Evolutionary conservation across 2,113 vertebrate species (phyloP), one percentile per base, ranked within the genome.

Genomic region (Solenodon paradoxus): DNA sequence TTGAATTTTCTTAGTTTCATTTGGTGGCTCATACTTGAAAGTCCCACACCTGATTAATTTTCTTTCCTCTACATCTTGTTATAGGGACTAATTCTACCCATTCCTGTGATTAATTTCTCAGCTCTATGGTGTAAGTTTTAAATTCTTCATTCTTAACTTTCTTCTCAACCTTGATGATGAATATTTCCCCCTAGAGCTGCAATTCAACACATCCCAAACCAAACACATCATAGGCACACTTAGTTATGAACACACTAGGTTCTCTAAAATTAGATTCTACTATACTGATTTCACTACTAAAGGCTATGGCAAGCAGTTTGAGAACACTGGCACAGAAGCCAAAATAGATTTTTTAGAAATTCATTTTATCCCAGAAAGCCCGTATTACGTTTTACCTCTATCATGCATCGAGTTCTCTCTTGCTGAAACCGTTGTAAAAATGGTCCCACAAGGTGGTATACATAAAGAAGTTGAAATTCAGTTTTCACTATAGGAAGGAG

Each of bases 341-440:
- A 72, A 72, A 59, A 42, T 2, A 87, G 28, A 61, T 45, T 7
- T 22, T 94, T 90, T 61, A 90, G 53, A 93, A 93, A 13, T 69
- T 87, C n/a, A 72, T 72, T 11, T 79, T 78, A 72, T 59, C 69
- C 72, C 38, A 79, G 53, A 0, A 94, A 82, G 84, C 2, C 9
- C 64, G 17, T 26, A 83, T 55, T 16, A 38, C 26, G 72, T 11
- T 91, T 96, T 98, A 99, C 99, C 99, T 99, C 99, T 95, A 99
- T 98, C 99, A 99, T 99, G 98, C 99, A 99, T 38, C 99, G 99
- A 2, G 99, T 99, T 97, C 99, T 99, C 98, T 99, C 99, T 97
- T 99, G 99, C 96, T 99, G 99, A 98, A 99, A 99, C 59, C 99
- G 99, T 91, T 99, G 99, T 57, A 99, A 98, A 96, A 99, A 99